Conservation (phyloP, 2,888 invertebrate genomes). For the Heliconius cydno region DNA sequence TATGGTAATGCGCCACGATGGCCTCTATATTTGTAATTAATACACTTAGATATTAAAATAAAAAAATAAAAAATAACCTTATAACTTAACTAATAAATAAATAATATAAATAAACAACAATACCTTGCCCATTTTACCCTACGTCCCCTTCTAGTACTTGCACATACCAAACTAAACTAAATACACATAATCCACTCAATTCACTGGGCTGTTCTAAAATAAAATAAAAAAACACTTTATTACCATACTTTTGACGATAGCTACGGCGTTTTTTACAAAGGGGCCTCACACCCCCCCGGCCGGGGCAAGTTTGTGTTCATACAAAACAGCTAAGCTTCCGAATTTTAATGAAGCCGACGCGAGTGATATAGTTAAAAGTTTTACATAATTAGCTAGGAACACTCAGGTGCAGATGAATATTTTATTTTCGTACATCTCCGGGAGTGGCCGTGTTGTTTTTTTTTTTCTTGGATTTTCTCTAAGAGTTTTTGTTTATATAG, state of each 20-base stretch:
- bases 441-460: not conserved
- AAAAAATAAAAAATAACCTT: not conserved
- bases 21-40: too few relatives aligned
- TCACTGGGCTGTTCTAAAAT: conserved; percentile 20
- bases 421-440: not conserved
- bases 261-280: conserved; percentile 29
- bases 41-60: not conserved
- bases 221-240: conserved; percentile 32
- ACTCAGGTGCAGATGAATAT: conserved; percentile 32
- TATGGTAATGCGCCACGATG: too few relatives aligned
- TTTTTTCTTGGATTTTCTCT: not conserved
- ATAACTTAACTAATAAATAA: not conserved
- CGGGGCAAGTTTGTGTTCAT: conserved; percentile 35
- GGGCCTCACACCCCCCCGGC: conserved; percentile 7
- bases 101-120: not conserved
- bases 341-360: conserved; percentile 71
- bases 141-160: not conserved
- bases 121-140: not conserved
- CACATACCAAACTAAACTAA: not conserved
- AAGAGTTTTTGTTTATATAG: not conserved
- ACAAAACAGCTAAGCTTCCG: conserved; percentile 57
- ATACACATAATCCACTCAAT: conserved; percentile 16
- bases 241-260: conserved; percentile 47
- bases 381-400: conserved; percentile 33
- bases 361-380: conserved; percentile 71